Base-by-base conservation (phyloP, 2,888 invertebrate genomes). In the Cataglyphis cursor region DNA sequence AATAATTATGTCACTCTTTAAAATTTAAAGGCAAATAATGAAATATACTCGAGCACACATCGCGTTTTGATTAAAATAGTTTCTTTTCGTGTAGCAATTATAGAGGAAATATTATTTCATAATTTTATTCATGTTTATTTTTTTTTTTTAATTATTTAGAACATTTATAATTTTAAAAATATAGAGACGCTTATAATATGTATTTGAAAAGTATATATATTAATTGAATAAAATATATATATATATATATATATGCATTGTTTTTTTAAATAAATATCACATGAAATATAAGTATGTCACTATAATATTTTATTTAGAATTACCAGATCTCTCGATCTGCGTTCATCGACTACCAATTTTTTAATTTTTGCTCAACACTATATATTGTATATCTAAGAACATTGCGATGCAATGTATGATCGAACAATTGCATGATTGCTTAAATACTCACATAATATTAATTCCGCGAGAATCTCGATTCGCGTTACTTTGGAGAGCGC, bases 401-500 rank as follows among this genome's bases (percentile, higher is more conserved):
- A 59, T 65, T n/a, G n/a, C 54, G 15, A 38, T 2, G 12, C 38
- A 21, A 24, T 2, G 12, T n/a, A 64, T 61, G 44, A n/a, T n/a
- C 21, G 44, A n/a, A n/a, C 62, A 48, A 62, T 64, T 48, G 28
- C 28, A 28, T 41, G 76, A 76, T 76, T 76, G 76, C 66, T 64
- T n/a, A n/a, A 64, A 51, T 76, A 65, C 65, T 28, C 21, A 28
- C 54, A 28, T 57, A 66, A 41, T 66, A 66, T 76, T 76, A 66
- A 76, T 66, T 54, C 66, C 38, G 38, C 76, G 28, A 65, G 54
- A 66, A 66, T 57, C 44, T 48, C 61, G 73, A 80, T 48, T 73
- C 35, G 61, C 61, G 61, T 61, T 73, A 80, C 35, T 72, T 82
- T 86, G 82, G 75, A 73, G 24, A 59, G 48, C 59, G 18, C 68